Conservation (phyloP, 2,113 vertebrate species). For the Parotia lawesii region DNA sequence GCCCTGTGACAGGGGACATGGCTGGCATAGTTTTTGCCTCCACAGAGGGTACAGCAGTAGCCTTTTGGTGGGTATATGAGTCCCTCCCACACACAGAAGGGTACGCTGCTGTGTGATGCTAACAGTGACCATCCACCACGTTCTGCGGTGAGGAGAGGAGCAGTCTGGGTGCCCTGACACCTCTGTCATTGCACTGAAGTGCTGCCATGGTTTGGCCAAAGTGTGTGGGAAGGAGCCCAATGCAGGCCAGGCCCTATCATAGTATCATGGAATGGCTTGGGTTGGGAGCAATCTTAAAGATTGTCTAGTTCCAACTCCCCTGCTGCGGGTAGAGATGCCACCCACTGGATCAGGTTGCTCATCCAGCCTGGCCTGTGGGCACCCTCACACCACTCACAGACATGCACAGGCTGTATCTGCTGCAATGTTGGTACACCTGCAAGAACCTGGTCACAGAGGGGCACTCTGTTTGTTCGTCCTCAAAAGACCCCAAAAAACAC, state of each 20-base stretch:
- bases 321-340: neutral
- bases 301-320: neutral
- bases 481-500: neutral
- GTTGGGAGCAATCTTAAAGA: neutral
- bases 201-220: neutral
- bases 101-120: accelerated
- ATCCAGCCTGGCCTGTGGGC: neutral
- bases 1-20: neutral
- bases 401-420: neutral
- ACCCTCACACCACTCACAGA: neutral
- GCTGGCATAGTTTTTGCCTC: neutral
- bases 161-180: neutral
- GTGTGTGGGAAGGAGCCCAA: neutral
- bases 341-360: neutral
- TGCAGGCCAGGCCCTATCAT: neutral
- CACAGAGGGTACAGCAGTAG: too few relatives aligned
- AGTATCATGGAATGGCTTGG: neutral
- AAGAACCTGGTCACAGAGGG: neutral
- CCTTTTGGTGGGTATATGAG: too few relatives aligned
- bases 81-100: accelerated
- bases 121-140: neutral
- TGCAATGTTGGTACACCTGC: neutral
- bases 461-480: neutral
- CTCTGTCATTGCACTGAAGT: neutral
- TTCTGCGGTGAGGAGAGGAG: neutral